Conservation (phyloP, 2,113 vertebrate species). For the Tenrec ecaudatus region DNA sequence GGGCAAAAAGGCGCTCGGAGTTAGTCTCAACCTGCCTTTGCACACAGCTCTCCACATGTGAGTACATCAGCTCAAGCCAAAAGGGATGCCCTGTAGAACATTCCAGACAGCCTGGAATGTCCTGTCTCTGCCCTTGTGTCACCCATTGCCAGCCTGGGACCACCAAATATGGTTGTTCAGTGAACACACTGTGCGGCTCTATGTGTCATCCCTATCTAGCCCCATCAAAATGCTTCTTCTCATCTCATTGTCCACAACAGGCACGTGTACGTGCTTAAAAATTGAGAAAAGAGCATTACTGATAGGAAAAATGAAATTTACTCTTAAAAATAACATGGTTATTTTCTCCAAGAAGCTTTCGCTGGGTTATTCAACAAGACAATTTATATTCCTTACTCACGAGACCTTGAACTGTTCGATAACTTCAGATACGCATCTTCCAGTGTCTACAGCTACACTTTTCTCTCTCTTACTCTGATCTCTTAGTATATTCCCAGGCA, state of each 20-base stretch:
- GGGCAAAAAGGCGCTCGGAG: neutral
- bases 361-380: neutral
- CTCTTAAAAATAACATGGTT: neutral
- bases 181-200: neutral
- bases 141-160: neutral
- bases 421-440: neutral
- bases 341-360: neutral
- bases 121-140: neutral
- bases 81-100: neutral
- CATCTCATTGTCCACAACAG: neutral
- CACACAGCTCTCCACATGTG: neutral
- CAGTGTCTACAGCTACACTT: neutral
- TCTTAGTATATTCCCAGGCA: neutral
- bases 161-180: constrained; percentile 19
- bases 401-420: neutral
- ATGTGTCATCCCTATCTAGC: neutral
- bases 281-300: neutral
- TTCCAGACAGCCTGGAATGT: constrained; percentile 33
- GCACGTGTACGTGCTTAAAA: neutral
- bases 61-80: neutral
- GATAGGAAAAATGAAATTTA: neutral
- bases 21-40: neutral
- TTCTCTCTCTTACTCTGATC: neutral
- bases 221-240: neutral
- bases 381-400: neutral